A percentile compares a stretch with the other conserved stretches of the same genome.
phyloP scores from a whole-genome alignment of 2,113 vertebrate genomes.

The Petrocephalus microphthalmus region DNA sequence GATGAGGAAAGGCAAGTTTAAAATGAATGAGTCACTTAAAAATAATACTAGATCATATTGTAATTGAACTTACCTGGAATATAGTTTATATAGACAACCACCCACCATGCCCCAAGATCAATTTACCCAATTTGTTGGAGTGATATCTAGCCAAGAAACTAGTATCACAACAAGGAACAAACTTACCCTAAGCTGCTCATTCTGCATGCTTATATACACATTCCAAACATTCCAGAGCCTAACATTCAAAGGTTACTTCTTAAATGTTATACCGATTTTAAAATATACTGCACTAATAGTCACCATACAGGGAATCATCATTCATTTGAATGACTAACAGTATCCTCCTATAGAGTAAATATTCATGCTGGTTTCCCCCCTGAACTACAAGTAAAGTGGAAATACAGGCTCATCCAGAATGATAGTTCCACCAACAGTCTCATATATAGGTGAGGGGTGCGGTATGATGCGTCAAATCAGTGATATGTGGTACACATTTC shows the following conservation, averaged over 20 bases:
- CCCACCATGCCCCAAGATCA: not conserved
- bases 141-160: not conserved
- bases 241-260: not conserved
- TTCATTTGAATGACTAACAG: not conserved
- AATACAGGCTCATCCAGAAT: slow-evolving; percentile 16
- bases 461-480: not conserved
- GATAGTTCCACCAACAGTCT: not conserved
- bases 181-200: not conserved
- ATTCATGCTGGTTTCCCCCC: not conserved
- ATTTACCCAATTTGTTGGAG: not conserved
- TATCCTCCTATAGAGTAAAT: not conserved
- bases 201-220: not conserved
- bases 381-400: not conserved
- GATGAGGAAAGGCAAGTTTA: not conserved
- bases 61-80: not conserved
- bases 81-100: not conserved
- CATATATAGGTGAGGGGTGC: not conserved
- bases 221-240: not conserved
- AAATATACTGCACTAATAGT: not conserved
- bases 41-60: not conserved
- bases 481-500: no score
- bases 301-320: not conserved
- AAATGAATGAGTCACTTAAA: not conserved
- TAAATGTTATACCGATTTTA: not conserved
- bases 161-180: not conserved